Percentiles rank a stretch among this genome's conserved stretches.
These are phyloP conservation scores for Varanus salvator DNA, from an alignment of 2,113 vertebrate genomes.

Conservation along the genomic window DNA sequence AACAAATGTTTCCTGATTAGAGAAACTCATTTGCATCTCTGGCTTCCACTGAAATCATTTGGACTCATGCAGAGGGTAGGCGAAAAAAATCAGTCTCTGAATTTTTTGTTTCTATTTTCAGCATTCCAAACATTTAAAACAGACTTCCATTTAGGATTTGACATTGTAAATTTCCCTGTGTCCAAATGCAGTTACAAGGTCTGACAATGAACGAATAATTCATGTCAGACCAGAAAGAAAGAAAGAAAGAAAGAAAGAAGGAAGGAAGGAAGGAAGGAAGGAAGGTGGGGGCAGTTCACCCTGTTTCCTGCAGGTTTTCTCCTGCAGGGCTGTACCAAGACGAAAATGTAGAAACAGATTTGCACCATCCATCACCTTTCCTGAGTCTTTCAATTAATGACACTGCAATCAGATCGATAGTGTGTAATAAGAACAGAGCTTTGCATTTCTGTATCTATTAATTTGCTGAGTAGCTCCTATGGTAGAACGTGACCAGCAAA, in stretches of 20 bases:
- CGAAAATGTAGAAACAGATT: slow-evolving; percentile 67
- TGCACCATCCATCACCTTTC: slow-evolving; percentile 79
- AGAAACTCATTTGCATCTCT: slow-evolving; percentile 60
- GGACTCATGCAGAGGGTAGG: slow-evolving; percentile 38
- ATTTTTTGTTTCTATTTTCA: slow-evolving; percentile 54
- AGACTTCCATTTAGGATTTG: slow-evolving; percentile 73
- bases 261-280: slow-evolving; percentile 37
- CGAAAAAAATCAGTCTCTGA: neutral
- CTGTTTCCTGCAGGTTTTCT: slow-evolving; percentile 73
- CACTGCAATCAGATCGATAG: slow-evolving; percentile 84
- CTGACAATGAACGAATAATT: slow-evolving; percentile 80
- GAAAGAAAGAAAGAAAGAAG: no score
- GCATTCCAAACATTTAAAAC: slow-evolving; percentile 64
- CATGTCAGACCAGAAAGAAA: slow-evolving; percentile 71
- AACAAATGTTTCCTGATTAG: slow-evolving; percentile 59
- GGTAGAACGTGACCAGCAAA: slow-evolving; percentile 80
- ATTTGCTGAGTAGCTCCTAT: slow-evolving; percentile 82
- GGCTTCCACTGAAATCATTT: slow-evolving; percentile 55
- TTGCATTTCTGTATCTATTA: slow-evolving; percentile 86
- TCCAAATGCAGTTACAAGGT: slow-evolving; percentile 75
- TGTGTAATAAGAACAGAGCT: slow-evolving; percentile 83
- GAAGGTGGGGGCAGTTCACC: slow-evolving; percentile 49
- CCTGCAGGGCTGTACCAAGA: slow-evolving; percentile 74
- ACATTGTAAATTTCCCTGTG: slow-evolving; percentile 76
- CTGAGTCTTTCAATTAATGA: slow-evolving; percentile 80